Evolutionary conservation across 2,797 vertebrate genomes (phyloP), one percentile per base, ranked within the genome.

Genomic region (Gobio occitaniae): DNA sequence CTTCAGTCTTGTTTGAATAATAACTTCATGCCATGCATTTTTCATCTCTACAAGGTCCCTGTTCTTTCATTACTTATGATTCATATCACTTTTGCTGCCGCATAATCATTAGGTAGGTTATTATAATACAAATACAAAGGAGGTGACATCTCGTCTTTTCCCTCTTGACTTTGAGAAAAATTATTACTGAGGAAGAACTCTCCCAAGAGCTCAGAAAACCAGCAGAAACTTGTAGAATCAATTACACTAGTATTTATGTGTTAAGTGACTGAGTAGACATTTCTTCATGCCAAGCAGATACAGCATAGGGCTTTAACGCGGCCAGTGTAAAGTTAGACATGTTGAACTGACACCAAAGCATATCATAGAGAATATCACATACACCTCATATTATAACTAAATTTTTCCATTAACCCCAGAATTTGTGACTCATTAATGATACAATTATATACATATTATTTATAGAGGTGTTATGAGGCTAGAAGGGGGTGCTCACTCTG

Each of bases 1-100:
- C 76, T 87, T 90, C 88, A 87, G 89, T 92, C 92, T 92, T 93
- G 93, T 94, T 94, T 90, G 92, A 92, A 91, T 89, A 91, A 92
- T 88, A 89, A 90, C 85, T 81, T 91, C 87, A 93, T 87, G 88
- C 88, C 52, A 86, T 69, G 72, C 71, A 70, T 61, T 80, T 48
- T 36, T 61, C 77, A 69, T 63, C 77, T 56, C 65, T 81, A 68
- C 78, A 71, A 47, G 52, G 32, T 61, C 48, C 38, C 75, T 36
- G 50, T 75, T 79, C 25, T 65, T 84, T 85, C 79, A 88, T 90
- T 83, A 86, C 89, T 87, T 88, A 63, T 82, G 87, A 86, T 71
- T 87, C 84, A 68, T 48, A 82, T 72, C 50, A 86, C 86, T 85
- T 74, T 56, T 32, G 80, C 36, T 65, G 79, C 71, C 21, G n/a